Evolutionary conservation across 2,888 invertebrate genomes (phyloP).

Genomic region (Drosophila yooni): DNA sequence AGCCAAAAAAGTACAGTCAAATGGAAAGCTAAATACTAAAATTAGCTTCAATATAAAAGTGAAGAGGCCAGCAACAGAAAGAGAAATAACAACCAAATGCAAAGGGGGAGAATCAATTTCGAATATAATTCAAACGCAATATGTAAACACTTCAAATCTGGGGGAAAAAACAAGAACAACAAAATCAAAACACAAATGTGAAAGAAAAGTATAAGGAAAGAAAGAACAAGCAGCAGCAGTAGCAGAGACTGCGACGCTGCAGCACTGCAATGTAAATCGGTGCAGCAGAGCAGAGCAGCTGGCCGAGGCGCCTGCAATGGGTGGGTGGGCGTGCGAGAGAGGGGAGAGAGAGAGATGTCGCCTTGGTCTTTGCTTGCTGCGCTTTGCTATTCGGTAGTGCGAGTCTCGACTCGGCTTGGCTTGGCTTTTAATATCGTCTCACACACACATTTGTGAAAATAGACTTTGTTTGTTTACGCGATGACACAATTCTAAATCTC

Average conservation of each 20-base stretch:
- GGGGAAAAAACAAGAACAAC: slow-evolving; percentile 10
- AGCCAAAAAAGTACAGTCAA: slow-evolving; percentile 50
- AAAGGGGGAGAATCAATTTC: slow-evolving; percentile 51
- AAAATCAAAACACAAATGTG: slow-evolving; percentile 38
- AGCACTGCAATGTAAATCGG: slow-evolving; percentile 13
- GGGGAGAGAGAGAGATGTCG: slow-evolving; percentile 13
- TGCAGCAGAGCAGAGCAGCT: slow-evolving; percentile 51
- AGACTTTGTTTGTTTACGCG: slow-evolving; percentile 68
- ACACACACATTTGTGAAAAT: slow-evolving; percentile 39
- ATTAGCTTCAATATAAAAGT: slow-evolving; percentile 71
- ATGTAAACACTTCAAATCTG: slow-evolving; percentile 75
- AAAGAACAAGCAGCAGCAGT: slow-evolving; percentile 20
- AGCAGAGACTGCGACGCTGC: slow-evolving; percentile 20
- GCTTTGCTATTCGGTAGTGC: slow-evolving; percentile 30
- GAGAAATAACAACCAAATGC: slow-evolving; percentile 48
- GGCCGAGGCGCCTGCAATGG: slow-evolving; percentile 30
- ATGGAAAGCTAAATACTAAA: slow-evolving; percentile 77
- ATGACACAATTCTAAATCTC: slow-evolving; percentile 74
- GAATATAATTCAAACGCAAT: slow-evolving; percentile 75
- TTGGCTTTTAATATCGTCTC: slow-evolving; percentile 56
- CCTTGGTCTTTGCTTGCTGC: slow-evolving; percentile 20
- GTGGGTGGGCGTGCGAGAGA: slow-evolving; percentile 20
- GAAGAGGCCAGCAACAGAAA: slow-evolving; percentile 45
- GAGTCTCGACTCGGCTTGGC: slow-evolving; percentile 16
- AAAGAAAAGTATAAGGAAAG: slow-evolving; percentile 41